Evolutionary conservation across 2,797 vertebrate genomes (phyloP).

Genomic region (Ctenosaura bakeri): DNA sequence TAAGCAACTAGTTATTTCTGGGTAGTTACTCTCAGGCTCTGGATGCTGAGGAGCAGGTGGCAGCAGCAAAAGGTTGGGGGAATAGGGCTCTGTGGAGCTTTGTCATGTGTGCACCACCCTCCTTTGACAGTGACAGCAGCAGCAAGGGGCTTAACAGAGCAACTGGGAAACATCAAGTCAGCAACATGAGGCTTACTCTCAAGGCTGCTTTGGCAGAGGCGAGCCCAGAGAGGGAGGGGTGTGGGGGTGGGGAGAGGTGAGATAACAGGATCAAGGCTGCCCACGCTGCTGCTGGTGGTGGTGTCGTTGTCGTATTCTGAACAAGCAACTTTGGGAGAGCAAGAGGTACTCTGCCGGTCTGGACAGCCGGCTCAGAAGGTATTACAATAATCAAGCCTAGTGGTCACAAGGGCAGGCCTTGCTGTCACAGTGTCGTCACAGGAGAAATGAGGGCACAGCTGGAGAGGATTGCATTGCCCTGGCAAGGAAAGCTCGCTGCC

Average conservation of each 20-base stretch:
- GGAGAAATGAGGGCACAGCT: constrained; percentile 19
- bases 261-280: background rate
- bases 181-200: background rate
- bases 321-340: background rate
- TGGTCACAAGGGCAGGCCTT: constrained; percentile 21
- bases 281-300: background rate
- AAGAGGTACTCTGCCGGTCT: background rate
- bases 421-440: constrained; percentile 15
- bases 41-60: too few relatives aligned
- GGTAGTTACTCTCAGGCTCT: too few relatives aligned
- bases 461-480: background rate
- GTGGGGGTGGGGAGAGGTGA: too few relatives aligned
- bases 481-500: background rate
- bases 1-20: too few relatives aligned
- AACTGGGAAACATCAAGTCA: background rate
- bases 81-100: too few relatives aligned
- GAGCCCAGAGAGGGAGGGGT: too few relatives aligned
- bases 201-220: background rate
- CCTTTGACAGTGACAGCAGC: background rate
- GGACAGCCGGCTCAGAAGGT: background rate
- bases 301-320: background rate
- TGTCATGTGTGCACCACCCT: too few relatives aligned
- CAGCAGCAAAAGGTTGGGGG: too few relatives aligned
- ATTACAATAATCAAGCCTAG: constrained; percentile 30
- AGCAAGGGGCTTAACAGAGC: too few relatives aligned